Evolutionary conservation across 2,113 vertebrate species (phyloP).

Genomic region (Dromaius novaehollandiae): DNA sequence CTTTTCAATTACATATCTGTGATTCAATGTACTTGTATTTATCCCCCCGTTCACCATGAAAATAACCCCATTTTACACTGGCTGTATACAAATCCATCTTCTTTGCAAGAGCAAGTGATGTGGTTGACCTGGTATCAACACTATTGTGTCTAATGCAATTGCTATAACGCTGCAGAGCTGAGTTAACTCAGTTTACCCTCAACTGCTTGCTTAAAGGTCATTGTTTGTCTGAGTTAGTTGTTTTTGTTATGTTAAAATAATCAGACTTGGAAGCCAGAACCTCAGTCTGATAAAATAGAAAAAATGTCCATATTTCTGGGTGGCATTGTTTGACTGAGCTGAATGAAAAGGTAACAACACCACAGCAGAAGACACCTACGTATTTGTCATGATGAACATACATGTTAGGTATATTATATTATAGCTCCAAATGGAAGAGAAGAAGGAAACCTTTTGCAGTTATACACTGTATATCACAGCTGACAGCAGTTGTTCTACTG

Average conservation of each 20-base stretch:
- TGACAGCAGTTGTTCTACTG: neutral
- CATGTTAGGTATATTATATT: neutral
- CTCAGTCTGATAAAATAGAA: neutral
- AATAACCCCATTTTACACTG: neutral
- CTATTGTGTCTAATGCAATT: neutral
- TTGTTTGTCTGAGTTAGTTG: neutral
- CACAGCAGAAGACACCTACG: neutral
- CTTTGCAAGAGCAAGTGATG: neutral
- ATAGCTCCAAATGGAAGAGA: too few species aligned
- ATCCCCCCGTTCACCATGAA: neutral
- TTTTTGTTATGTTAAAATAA: neutral
- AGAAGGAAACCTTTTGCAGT: neutral
- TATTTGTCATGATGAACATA: neutral
- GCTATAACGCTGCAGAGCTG: neutral
- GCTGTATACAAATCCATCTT: neutral
- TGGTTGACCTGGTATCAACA: neutral
- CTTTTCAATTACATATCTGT: conserved; percentile 34
- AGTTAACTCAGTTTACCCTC: neutral
- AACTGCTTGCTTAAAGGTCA: neutral
- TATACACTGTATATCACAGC: neutral
- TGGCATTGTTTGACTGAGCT: neutral
- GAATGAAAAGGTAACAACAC: neutral
- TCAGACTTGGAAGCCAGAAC: neutral
- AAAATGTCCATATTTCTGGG: neutral
- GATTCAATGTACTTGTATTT: conserved; percentile 16